A percentile compares a stretch with the other conserved stretches of the same genome.
Conservation (phyloP, 1,140 invertebrate genomes). For the Micrasema minimum region DNA sequence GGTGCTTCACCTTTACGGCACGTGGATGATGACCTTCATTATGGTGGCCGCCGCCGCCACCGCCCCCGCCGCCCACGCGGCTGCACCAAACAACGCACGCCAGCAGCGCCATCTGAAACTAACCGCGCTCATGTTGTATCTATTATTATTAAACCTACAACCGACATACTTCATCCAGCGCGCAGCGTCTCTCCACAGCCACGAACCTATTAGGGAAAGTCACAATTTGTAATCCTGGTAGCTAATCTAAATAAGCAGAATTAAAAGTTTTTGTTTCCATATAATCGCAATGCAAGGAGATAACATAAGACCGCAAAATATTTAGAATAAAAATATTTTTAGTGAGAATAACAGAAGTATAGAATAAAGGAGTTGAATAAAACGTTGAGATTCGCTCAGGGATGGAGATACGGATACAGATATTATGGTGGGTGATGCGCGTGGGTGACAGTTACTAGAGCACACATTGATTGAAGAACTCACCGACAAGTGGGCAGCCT, state of each 20-base stretch:
- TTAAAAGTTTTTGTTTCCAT: too few species aligned
- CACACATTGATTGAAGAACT: too few species aligned
- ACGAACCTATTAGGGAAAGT: background rate
- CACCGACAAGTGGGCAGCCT: constrained; percentile 35
- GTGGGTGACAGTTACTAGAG: too few species aligned
- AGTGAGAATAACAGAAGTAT: too few species aligned
- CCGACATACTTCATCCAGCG: background rate
- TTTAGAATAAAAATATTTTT: too few species aligned
- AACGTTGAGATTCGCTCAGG: too few species aligned
- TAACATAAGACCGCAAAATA: too few species aligned
- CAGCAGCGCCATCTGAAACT: constrained; percentile 59
- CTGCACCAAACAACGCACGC: constrained; percentile 55
- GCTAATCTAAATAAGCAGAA: too few species aligned
- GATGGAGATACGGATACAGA: background rate
- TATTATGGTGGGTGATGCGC: background rate
- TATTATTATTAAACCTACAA: too few species aligned
- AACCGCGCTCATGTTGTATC: too few species aligned
- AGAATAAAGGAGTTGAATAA: too few species aligned
- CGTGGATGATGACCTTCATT: constrained; percentile 72
- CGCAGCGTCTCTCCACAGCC: background rate
- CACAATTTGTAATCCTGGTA: background rate
- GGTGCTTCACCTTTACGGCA: constrained; percentile 70
- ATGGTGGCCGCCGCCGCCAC: constrained; percentile 61
- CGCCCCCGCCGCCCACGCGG: constrained; percentile 58
- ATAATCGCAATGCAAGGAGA: too few species aligned